Base-by-base conservation (phyloP, 2,113 vertebrate species). In the Prunella fulvescens region DNA sequence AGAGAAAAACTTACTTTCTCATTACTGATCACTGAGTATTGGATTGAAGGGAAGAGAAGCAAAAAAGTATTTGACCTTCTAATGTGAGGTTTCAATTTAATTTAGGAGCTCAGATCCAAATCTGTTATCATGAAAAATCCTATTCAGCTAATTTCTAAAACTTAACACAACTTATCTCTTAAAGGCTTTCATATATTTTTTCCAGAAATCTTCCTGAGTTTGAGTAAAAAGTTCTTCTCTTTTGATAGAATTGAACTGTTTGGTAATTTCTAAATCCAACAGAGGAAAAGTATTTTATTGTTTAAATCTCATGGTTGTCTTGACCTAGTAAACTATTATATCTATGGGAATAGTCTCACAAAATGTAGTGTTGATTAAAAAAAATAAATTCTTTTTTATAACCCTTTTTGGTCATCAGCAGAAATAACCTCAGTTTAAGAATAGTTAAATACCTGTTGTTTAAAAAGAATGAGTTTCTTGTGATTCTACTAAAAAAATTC, bases 351-450 rank as follows among this genome's bases (percentile, higher is more conserved):
- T 12, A 56, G 19, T 24, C n/a, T 77, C 31, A 37, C 7, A 90
- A 92, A 86, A 73, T 42, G 5, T 29, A 37, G 9, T 14, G 9
- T 33, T 64, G 11, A 72, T 67, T 3, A 45, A 79, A 72, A 76
- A 64, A 48, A 51, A 14, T 13, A 29, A 53, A 12, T 3, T 8
- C 1, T 33, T 45, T 47, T 60, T 64, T 56, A 20, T 20, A 20
- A 24, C 2, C 0, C 0, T 11, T 33, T 70, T 80, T 74, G 17
- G 4, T 48, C 48, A 48, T 61, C 15, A 73, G 3, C 11, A 54
- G 28, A 82, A 82, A 54, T 28, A 65, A 2, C 6, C 15, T 67
- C 11, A 19, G 10, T 47, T 88, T 79, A 69, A 76, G 10, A 79
- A 62, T 29, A 81, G 39, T 42, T 8, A 71, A 28, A 40, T 44